Percentiles rank a stretch among this genome's conserved stretches.
phyloP scores from a whole-genome alignment of 1,140 invertebrate genomes.

The Littorina saxatilis region DNA sequence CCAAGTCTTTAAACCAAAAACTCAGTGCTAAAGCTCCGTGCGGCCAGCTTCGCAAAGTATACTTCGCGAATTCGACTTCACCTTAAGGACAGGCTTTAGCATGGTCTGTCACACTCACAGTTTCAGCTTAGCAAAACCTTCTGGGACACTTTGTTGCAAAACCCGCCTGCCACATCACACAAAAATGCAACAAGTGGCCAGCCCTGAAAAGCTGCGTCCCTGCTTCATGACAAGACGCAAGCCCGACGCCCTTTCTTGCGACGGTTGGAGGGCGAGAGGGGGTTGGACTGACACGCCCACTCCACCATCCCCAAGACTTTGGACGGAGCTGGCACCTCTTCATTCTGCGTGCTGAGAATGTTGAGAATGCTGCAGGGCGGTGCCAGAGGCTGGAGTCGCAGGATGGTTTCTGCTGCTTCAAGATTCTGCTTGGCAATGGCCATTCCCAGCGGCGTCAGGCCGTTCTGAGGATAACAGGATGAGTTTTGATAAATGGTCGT shows the following conservation, averaged over 20 bases:
- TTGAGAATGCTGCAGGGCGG: slow-evolving; percentile 32
- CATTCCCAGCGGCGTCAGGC: slow-evolving; percentile 35
- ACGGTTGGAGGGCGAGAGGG: background rate
- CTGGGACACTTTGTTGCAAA: too few relatives aligned
- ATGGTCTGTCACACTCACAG: too few relatives aligned
- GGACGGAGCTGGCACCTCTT: slow-evolving; percentile 7
- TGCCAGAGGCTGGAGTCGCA: slow-evolving; percentile 19
- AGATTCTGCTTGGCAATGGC: slow-evolving; percentile 33
- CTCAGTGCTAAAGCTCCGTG: too few relatives aligned
- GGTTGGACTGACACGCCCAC: slow-evolving; percentile 29
- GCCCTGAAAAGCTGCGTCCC: too few relatives aligned
- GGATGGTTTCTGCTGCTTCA: background rate
- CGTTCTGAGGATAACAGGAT: slow-evolving; percentile 15
- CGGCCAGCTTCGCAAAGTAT: too few relatives aligned
- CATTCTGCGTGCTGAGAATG: slow-evolving; percentile 25
- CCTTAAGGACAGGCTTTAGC: too few relatives aligned
- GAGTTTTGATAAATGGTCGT: too few relatives aligned
- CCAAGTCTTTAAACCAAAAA: too few relatives aligned
- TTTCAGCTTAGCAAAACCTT: too few relatives aligned
- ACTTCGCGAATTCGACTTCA: too few relatives aligned
- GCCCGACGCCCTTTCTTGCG: slow-evolving; percentile 31
- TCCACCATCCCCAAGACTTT: slow-evolving; percentile 30
- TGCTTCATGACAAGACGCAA: slow-evolving; percentile 17
- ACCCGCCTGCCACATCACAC: too few relatives aligned
- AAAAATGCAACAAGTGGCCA: too few relatives aligned